Conservation (phyloP, 30 jellyfish, hydroid and myxozoan species). For the Hydractinia symbiolongicarpus region DNA sequence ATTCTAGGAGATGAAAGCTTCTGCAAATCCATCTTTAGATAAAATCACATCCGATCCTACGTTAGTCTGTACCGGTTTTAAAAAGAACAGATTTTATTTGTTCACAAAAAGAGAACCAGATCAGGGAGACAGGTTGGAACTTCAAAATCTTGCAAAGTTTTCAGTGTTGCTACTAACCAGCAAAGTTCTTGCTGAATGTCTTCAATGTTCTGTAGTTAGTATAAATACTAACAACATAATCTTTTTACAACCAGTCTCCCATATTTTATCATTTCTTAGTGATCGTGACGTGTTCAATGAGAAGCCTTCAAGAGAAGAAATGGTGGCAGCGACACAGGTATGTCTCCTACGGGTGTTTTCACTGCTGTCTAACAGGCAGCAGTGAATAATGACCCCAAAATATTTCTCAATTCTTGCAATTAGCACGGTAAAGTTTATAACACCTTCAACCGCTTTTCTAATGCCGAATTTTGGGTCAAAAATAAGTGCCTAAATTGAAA, state of each 20-base stretch:
- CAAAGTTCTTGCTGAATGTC: too few species aligned
- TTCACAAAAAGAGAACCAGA: conserved; percentile 84
- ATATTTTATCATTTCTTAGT: conserved; percentile 22
- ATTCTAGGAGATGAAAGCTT: conserved; percentile 89
- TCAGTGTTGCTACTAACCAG: too few species aligned
- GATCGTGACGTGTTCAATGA: conserved; percentile 98
- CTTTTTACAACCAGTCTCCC: too few species aligned
- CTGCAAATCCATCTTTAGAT: conserved; percentile 50
- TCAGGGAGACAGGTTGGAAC: conserved; percentile 71
- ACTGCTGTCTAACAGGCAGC: too few species aligned
- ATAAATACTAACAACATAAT: too few species aligned
- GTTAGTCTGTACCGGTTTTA: conserved; percentile 74
- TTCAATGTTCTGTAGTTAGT: too few species aligned
- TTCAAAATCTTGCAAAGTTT: neutral
- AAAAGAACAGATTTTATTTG: conserved; percentile 83
- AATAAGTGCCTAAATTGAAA: too few species aligned
- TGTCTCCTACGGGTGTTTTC: neutral
- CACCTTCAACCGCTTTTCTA: too few species aligned
- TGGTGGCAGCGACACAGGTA: conserved; percentile 95
- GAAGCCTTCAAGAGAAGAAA: conserved; percentile 97
- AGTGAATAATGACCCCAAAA: too few species aligned
- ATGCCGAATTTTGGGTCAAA: too few species aligned
- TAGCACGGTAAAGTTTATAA: too few species aligned
- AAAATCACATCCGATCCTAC: conserved; percentile 71
- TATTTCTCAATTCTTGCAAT: too few species aligned